These are phyloP conservation scores for Oostethus manadensis DNA, from an alignment of 2,113 vertebrate genomes.

Conservation along the genomic window DNA sequence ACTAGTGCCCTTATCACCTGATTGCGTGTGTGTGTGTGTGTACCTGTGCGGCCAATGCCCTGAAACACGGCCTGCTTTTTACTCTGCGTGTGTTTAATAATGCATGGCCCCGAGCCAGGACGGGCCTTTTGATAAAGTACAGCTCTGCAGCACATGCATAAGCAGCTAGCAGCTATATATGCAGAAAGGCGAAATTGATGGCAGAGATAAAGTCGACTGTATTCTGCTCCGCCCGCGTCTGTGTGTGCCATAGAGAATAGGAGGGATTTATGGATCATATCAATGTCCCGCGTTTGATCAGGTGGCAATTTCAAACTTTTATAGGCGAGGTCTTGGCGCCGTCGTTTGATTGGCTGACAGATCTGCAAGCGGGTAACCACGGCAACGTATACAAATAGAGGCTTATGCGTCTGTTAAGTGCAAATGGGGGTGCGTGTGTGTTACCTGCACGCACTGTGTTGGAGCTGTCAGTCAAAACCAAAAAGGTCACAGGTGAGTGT, in stretches of 20 bases:
- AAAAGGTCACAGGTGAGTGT: slow-evolving; percentile 38
- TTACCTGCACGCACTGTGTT: slow-evolving; percentile 24
- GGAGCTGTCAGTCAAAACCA: slow-evolving; percentile 43
- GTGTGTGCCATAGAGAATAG: slow-evolving; percentile 37
- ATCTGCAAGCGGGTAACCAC: slow-evolving; percentile 32
- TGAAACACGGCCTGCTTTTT: slow-evolving; percentile 33
- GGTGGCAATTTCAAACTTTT: slow-evolving; percentile 53
- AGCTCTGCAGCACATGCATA: slow-evolving; percentile 70
- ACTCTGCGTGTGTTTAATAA: slow-evolving; percentile 66
- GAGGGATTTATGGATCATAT: slow-evolving; percentile 61
- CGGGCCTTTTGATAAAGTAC: slow-evolving; percentile 75
- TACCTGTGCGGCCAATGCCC: slow-evolving; percentile 44
- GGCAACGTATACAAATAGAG: slow-evolving; percentile 16
- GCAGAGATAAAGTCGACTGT: slow-evolving; percentile 68
- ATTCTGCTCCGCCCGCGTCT: slow-evolving; percentile 33
- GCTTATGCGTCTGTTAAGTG: slow-evolving; percentile 10
- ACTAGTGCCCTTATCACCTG: slow-evolving; percentile 29
- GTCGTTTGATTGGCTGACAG: slow-evolving; percentile 25
- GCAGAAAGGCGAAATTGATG: slow-evolving; percentile 76
- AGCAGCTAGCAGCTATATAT: slow-evolving; percentile 75
- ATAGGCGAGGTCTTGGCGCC: slow-evolving; percentile 32
- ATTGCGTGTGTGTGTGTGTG: slow-evolving; percentile 17
- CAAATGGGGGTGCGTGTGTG: slow-evolving; percentile 15
- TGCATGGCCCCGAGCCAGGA: slow-evolving; percentile 72
- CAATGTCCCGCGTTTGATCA: slow-evolving; percentile 61